Conservation (phyloP, 2,888 invertebrate genomes). For the Nomada goodeniana region DNA sequence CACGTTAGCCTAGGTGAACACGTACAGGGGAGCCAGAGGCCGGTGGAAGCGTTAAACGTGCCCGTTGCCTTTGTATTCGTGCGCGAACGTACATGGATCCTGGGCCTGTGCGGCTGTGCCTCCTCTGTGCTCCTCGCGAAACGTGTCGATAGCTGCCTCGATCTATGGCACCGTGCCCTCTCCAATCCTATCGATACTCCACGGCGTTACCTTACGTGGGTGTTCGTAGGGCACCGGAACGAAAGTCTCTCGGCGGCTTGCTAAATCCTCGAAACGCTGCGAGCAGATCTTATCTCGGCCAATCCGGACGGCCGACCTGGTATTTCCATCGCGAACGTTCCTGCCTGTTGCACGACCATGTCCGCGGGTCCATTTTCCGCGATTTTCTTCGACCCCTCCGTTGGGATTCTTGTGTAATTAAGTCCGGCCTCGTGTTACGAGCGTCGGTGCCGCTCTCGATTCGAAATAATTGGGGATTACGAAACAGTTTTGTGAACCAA, state of each 20-base stretch:
- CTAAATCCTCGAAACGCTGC: conserved; percentile 78
- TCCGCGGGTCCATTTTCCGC: conserved; percentile 42
- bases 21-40: not conserved
- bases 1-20: conserved; percentile 34
- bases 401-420: not conserved
- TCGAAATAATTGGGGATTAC: too few species aligned
- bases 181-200: conserved; percentile 60
- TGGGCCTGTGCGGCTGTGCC: conserved; percentile 18
- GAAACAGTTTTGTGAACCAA: too few species aligned
- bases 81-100: not conserved
- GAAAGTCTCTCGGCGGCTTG: conserved; percentile 74
- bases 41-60: conserved; percentile 38
- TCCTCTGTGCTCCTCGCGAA: conserved; percentile 65
- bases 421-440: not conserved
- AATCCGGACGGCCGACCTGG: conserved; percentile 60
- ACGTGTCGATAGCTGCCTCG: conserved; percentile 66
- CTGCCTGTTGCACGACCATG: conserved; percentile 47
- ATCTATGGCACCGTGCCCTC: conserved; percentile 58
- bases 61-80: not conserved
- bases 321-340: conserved; percentile 61
- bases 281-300: conserved; percentile 69
- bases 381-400: conserved; percentile 37
- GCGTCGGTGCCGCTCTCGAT: too few species aligned
- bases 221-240: conserved; percentile 75
- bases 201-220: conserved; percentile 68